Conservation (phyloP, 2,888 invertebrate genomes). For the Pandemis heparana region DNA sequence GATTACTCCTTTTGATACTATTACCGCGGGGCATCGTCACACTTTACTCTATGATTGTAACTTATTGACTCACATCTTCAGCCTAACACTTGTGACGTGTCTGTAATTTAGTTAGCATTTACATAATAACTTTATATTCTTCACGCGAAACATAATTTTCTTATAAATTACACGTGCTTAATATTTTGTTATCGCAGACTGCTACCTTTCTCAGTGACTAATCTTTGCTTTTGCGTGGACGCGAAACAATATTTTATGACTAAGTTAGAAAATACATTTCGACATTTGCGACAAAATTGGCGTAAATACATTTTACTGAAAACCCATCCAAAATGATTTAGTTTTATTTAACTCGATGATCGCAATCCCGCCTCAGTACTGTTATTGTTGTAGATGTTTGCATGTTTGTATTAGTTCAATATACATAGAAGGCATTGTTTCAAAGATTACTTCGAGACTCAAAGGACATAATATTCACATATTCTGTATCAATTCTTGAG, state of each 20-base stretch:
- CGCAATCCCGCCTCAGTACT: slow-evolving; percentile 80
- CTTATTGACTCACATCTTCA: slow-evolving; percentile 65
- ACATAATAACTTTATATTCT: slow-evolving; percentile 58
- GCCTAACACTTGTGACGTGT: slow-evolving; percentile 76
- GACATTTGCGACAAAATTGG: slow-evolving; percentile 47
- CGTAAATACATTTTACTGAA: slow-evolving; percentile 45
- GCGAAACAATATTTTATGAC: slow-evolving; percentile 47
- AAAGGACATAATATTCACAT: slow-evolving; percentile 21
- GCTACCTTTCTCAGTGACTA: slow-evolving; percentile 64
- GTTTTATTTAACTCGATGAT: slow-evolving; percentile 75
- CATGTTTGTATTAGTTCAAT: slow-evolving; percentile 65
- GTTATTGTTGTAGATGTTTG: slow-evolving; percentile 70
- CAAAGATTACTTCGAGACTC: slow-evolving; percentile 37
- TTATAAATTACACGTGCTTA: slow-evolving; percentile 73
- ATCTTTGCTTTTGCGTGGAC: slow-evolving; percentile 69
- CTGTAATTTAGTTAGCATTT: slow-evolving; percentile 73
- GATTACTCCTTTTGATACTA: slow-evolving; percentile 51
- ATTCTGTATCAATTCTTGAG: slow-evolving; percentile 28
- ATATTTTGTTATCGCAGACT: slow-evolving; percentile 71
- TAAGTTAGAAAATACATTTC: slow-evolving; percentile 24
- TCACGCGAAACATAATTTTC: slow-evolving; percentile 69
- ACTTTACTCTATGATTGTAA: slow-evolving; percentile 62
- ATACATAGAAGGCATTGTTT: slow-evolving; percentile 38
- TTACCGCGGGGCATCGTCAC: slow-evolving; percentile 64
- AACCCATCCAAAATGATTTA: slow-evolving; percentile 48